Conservation (phyloP, 2,888 invertebrate genomes). For the Eristalinus aeneus region DNA sequence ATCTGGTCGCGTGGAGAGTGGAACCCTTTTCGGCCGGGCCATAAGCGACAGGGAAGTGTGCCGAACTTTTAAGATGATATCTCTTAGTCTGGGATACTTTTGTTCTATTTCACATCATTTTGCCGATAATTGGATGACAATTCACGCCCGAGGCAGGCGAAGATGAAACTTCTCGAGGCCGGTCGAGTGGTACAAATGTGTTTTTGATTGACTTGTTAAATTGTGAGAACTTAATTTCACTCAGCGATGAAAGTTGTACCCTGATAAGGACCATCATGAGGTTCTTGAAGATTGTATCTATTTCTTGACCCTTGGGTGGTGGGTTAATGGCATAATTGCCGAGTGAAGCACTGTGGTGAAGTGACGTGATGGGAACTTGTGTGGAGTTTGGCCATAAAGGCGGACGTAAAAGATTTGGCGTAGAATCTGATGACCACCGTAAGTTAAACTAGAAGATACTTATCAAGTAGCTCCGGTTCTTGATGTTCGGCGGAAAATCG, state of each 20-base stretch:
- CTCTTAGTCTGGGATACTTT: background rate
- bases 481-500: no score
- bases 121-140: conserved; percentile 4
- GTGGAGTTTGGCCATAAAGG: background rate
- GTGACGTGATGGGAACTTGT: background rate
- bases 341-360: background rate
- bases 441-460: no score
- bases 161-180: background rate
- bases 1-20: background rate
- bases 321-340: background rate
- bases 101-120: background rate
- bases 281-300: background rate
- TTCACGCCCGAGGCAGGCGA: background rate
- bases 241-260: background rate
- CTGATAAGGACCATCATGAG: background rate
- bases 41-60: conserved; percentile 22
- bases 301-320: background rate
- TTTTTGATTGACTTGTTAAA: conserved; percentile 6
- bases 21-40: background rate
- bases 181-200: conserved; percentile 1
- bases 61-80: conserved; percentile 23
- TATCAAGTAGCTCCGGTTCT: no score
- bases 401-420: background rate
- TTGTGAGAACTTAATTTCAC: background rate
- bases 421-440: background rate